Percentiles rank a stretch among this genome's conserved stretches.
Evolutionary conservation across 2,113 vertebrate species (phyloP).

Genomic region (Triplophysa dalaica): DNA sequence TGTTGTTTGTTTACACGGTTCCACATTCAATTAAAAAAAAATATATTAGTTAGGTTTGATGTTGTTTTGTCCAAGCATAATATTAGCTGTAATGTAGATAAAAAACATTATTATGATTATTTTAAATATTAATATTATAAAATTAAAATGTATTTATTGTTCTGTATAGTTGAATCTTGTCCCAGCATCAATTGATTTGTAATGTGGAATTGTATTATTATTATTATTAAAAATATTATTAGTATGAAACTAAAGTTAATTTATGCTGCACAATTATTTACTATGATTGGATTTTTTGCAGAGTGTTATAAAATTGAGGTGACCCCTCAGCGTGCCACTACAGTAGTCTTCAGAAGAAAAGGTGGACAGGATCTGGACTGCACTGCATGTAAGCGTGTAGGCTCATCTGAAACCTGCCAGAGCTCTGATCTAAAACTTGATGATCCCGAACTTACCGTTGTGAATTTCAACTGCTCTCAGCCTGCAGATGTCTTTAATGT

Average conservation of each 20-base stretch:
- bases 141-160: neutral
- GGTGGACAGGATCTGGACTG: slow-evolving; percentile 52
- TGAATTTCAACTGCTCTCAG: slow-evolving; percentile 70
- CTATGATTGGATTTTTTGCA: slow-evolving; percentile 56
- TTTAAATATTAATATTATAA: too few relatives aligned
- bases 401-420: slow-evolving; percentile 52
- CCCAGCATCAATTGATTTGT: too few relatives aligned
- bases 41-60: neutral
- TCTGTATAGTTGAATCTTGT: neutral
- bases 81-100: too few relatives aligned
- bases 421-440: slow-evolving; percentile 38
- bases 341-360: slow-evolving; percentile 55
- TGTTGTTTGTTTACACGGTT: neutral
- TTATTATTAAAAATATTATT: too few relatives aligned
- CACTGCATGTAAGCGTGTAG: slow-evolving; percentile 61
- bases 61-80: too few relatives aligned
- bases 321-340: slow-evolving; percentile 55
- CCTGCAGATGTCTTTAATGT: slow-evolving; percentile 67
- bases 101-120: too few relatives aligned
- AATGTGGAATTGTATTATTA: too few relatives aligned
- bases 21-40: neutral
- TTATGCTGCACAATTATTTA: too few relatives aligned
- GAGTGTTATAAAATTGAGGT: slow-evolving; percentile 68
- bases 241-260: too few relatives aligned
- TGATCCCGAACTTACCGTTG: neutral